Percentiles rank a stretch among this genome's conserved stretches.
phyloP scores from a whole-genome alignment of 2,113 vertebrate species.

The Phrynocephalus versicolor region DNA sequence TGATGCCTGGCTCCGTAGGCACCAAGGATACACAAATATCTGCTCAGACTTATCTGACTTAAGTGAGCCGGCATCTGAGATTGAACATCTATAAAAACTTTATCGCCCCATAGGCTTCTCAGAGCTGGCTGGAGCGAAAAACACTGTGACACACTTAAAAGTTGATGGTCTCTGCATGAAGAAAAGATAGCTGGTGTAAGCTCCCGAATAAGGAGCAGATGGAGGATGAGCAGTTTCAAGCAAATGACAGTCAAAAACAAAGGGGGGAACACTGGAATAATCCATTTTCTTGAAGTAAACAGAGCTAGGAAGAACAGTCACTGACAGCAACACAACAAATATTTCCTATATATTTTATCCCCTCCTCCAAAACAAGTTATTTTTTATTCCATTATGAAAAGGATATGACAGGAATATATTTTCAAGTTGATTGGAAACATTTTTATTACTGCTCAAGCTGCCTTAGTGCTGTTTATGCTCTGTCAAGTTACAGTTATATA shows the following conservation, averaged over 20 bases:
- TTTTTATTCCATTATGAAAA: neutral
- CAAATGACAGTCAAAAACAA: neutral
- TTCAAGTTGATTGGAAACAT: neutral
- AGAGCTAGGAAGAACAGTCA: neutral
- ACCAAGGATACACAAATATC: neutral
- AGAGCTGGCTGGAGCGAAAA: neutral
- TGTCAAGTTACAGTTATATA: neutral
- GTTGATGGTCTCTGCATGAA: fast-evolving
- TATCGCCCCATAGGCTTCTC: neutral
- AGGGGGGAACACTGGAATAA: neutral
- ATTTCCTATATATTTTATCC: neutral
- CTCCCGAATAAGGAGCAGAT: neutral
- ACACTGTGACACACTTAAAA: neutral
- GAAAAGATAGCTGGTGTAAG: neutral
- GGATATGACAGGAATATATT: neutral
- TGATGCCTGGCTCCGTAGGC: neutral
- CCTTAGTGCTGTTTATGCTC: neutral
- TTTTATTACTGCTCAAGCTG: neutral
- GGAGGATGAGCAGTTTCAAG: neutral
- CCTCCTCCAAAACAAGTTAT: neutral
- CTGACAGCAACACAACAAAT: fast-evolving
- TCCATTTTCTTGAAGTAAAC: neutral
- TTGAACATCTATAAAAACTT: neutral
- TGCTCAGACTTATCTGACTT: neutral
- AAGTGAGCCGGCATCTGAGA: neutral